Conservation (phyloP, 2,888 invertebrate genomes). For the Nymphalis c-album region DNA sequence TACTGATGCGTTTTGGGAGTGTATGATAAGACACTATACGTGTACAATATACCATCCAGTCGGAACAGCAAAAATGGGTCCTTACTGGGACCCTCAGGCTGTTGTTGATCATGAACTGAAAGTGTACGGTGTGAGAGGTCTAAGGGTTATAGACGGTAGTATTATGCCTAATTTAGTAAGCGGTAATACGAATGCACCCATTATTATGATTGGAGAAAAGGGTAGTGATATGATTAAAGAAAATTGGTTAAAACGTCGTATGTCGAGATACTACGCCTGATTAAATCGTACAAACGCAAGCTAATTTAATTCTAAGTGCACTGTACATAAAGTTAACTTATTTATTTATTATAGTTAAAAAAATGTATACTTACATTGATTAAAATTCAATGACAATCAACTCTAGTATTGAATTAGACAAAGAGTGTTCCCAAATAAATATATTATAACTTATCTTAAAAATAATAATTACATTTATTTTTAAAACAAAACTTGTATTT, state of each 20-base stretch:
- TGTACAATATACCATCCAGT: constrained; percentile 93
- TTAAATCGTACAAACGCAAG: constrained; percentile 25
- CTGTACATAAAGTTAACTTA: constrained; percentile 25
- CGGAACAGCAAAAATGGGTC: constrained; percentile 95
- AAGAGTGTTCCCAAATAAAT: constrained; percentile 25
- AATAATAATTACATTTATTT: neutral
- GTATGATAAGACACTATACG: constrained; percentile 91
- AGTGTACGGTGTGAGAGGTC: constrained; percentile 52
- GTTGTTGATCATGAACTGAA: constrained; percentile 26
- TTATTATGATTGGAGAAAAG: constrained; percentile 39
- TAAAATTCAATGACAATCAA: neutral
- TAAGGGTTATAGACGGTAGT: constrained; percentile 85
- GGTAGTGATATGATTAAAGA: constrained; percentile 37
- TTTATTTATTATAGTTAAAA: constrained; percentile 21
- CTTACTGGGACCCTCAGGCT: constrained; percentile 66
- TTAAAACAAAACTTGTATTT: too few species aligned
- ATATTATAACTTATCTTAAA: neutral
- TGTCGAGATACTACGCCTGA: constrained; percentile 32
- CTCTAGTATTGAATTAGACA: constrained; percentile 14
- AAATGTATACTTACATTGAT: neutral
- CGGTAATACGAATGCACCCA: constrained; percentile 83
- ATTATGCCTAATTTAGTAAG: constrained; percentile 84
- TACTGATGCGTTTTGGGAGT: constrained; percentile 92
- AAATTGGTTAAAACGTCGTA: constrained; percentile 33
- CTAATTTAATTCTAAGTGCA: constrained; percentile 8